These are phyloP conservation scores for Dasysyrphus tricinctus DNA, from an alignment of 2,888 invertebrate genomes.

Conservation along the genomic window DNA sequence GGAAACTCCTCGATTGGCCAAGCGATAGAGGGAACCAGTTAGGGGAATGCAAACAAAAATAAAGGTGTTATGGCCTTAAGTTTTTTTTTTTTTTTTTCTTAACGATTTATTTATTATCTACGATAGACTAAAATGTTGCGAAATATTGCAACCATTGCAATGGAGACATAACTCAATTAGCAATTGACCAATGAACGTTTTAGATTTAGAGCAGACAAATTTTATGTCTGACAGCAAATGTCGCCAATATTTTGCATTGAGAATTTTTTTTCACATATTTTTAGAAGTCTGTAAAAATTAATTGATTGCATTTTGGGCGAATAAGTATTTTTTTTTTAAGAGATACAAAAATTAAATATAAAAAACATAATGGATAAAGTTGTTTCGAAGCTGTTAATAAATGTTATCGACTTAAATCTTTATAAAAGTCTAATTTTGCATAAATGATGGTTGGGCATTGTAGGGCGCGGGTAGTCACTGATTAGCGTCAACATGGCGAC, in stretches of 20 bases:
- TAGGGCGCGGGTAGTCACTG: too few species aligned
- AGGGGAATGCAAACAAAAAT: slow-evolving; percentile 4
- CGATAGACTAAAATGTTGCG: slow-evolving; percentile 58
- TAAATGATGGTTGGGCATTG: too few species aligned
- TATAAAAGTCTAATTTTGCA: too few species aligned
- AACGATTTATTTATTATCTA: slow-evolving; percentile 66
- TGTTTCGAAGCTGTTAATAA: not conserved
- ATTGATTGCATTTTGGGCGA: not conserved
- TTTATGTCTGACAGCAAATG: slow-evolving; percentile 57
- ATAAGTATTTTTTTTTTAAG: not conserved
- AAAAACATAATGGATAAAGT: not conserved
- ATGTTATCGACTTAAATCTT: too few species aligned
- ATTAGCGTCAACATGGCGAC: too few species aligned
- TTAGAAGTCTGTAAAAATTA: not conserved
- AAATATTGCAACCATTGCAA: slow-evolving; percentile 36
- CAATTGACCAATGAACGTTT: slow-evolving; percentile 70
- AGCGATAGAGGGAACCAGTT: slow-evolving; percentile 43
- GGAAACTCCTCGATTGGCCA: slow-evolving; percentile 46
- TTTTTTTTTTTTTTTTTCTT: slow-evolving; percentile 10
- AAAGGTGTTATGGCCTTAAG: slow-evolving; percentile 44
- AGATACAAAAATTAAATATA: not conserved
- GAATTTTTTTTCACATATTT: not conserved
- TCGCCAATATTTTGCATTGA: slow-evolving; percentile 5
- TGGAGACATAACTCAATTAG: slow-evolving; percentile 71
- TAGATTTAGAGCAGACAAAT: slow-evolving; percentile 62